A percentile compares a stretch with the other conserved stretches of the same genome.
phyloP scores from a whole-genome alignment of 2,113 vertebrate species.

The Notarius lentiginosus region DNA sequence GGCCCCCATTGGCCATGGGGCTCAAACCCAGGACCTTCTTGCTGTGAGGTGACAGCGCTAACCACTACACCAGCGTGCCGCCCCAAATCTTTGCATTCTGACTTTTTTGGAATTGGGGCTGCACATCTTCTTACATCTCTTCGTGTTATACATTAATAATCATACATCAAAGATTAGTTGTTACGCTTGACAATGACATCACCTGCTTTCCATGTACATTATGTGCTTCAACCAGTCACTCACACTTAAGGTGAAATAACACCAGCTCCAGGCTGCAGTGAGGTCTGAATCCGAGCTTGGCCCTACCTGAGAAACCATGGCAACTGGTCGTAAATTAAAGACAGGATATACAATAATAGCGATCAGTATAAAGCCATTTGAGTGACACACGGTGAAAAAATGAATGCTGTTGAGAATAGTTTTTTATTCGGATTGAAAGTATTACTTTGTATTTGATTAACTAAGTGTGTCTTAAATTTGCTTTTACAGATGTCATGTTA shows the following conservation, averaged over 20 bases:
- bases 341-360: background rate
- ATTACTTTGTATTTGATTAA: background rate
- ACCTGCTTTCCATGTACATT: background rate
- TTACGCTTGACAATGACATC: background rate
- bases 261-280: background rate
- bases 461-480: background rate
- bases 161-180: conserved; percentile 5
- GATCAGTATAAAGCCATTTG: background rate
- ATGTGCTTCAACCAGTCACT: background rate
- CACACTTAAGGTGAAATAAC: background rate
- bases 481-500: background rate
- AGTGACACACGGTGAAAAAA: background rate
- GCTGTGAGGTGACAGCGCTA: too few species aligned
- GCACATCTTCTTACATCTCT: background rate
- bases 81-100: too few species aligned
- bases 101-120: background rate
- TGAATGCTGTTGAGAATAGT: background rate
- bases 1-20: too few species aligned
- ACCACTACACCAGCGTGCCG: too few species aligned
- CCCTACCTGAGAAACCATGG: background rate
- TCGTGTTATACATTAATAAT: background rate
- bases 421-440: background rate
- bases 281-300: background rate
- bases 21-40: too few species aligned
- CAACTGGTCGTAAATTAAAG: background rate